These are phyloP conservation scores for Podiceps cristatus DNA, from an alignment of 2,113 vertebrate genomes.

Conservation along the genomic window DNA sequence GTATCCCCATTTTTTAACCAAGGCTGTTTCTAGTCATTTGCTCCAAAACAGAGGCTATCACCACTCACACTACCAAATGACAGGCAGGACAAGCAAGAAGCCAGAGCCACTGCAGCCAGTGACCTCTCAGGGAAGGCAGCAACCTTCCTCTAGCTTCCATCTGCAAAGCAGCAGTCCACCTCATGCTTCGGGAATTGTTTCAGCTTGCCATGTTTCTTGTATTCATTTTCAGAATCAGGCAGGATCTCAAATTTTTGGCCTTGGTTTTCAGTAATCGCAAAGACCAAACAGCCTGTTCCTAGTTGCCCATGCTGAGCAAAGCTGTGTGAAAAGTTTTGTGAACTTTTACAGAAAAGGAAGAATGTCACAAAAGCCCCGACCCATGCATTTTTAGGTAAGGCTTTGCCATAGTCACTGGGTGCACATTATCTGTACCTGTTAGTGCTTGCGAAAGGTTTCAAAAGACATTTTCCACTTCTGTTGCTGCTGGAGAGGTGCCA, in stretches of 20 bases:
- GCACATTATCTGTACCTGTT: neutral
- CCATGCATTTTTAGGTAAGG: neutral
- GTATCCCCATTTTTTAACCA: neutral
- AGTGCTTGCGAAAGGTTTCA: constrained; percentile 23
- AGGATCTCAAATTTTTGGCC: neutral
- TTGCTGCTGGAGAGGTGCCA: neutral
- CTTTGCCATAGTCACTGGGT: neutral
- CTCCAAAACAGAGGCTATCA: neutral
- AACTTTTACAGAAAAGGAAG: neutral
- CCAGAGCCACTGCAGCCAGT: neutral
- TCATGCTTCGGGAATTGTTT: neutral
- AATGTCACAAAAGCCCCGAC: neutral
- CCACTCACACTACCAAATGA: neutral
- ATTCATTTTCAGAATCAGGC: neutral
- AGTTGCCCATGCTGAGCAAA: neutral
- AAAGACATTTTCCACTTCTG: constrained; percentile 12
- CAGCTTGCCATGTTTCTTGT: neutral
- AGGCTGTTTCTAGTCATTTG: neutral
- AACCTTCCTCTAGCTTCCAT: neutral
- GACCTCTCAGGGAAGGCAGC: neutral
- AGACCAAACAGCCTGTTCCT: neutral
- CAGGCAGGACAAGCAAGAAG: neutral
- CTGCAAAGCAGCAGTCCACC: neutral
- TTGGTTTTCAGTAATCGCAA: neutral
- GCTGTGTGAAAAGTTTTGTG: neutral